Percentiles rank a stretch among this genome's conserved stretches.
phyloP scores from a whole-genome alignment of 1,140 invertebrate genomes.

The Drosophila mojavensis region DNA sequence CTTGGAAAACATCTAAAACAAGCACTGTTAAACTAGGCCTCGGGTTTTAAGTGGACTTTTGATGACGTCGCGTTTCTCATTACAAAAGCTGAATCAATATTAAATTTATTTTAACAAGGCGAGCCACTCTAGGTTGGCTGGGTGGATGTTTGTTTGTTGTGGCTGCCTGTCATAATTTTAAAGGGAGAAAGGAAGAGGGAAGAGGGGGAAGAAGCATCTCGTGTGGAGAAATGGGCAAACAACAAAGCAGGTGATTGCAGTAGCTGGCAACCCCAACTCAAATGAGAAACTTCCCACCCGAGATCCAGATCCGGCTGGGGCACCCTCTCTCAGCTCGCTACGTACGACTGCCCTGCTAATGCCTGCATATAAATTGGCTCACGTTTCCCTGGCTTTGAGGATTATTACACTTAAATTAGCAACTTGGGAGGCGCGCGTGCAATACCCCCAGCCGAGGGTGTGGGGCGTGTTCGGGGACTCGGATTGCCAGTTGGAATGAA shows the following conservation, averaged over 20 bases:
- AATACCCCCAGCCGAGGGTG: conserved; percentile 31
- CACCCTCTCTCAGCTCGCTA: conserved; percentile 10
- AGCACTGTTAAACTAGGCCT: conserved; percentile 59
- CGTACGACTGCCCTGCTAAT: conserved; percentile 55
- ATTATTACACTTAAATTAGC: conserved; percentile 83
- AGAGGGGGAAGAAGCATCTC: background rate
- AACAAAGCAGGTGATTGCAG: conserved; percentile 67
- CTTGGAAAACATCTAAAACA: conserved; percentile 24
- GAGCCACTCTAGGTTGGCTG: background rate
- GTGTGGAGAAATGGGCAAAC: conserved; percentile 23
- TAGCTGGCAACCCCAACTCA: conserved; percentile 29
- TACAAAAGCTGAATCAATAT: conserved; percentile 82
- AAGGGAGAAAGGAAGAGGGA: background rate
- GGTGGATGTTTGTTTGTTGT: conserved; percentile 57
- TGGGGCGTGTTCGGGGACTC: background rate
- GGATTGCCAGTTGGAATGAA: conserved; percentile 14
- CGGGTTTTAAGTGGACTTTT: conserved; percentile 68
- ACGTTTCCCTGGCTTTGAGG: conserved; percentile 81
- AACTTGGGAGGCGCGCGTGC: conserved; percentile 77
- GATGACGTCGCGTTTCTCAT: conserved; percentile 79
- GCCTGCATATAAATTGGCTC: conserved; percentile 82
- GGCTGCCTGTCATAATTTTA: conserved; percentile 71
- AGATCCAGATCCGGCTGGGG: background rate
- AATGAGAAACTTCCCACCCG: background rate
- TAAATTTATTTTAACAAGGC: conserved; percentile 75